phyloP scores from a whole-genome alignment of 1,140 invertebrate genomes.

The Wiebesia pumilae region DNA sequence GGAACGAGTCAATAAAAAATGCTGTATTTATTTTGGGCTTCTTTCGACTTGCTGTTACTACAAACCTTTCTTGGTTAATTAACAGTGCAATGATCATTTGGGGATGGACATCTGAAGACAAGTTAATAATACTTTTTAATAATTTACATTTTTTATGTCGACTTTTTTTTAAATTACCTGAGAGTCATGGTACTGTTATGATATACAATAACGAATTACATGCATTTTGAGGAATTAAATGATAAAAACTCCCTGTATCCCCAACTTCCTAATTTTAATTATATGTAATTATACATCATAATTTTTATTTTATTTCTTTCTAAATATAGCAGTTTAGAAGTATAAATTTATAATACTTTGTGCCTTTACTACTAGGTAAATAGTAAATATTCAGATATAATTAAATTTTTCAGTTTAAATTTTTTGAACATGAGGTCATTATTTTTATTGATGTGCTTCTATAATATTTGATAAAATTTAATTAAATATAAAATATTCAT shows the following conservation, averaged over 20 bases:
- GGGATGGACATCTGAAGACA: conserved; percentile 82
- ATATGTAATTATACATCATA: too few relatives aligned
- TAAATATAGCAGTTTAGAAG: too few relatives aligned
- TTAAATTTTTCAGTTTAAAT: too few relatives aligned
- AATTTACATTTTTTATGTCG: conserved; percentile 61
- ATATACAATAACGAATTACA: conserved; percentile 61
- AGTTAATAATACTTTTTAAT: conserved; percentile 76
- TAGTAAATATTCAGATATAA: too few relatives aligned
- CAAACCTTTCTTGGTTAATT: conserved; percentile 81
- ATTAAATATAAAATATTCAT: too few relatives aligned
- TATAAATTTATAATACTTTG: too few relatives aligned
- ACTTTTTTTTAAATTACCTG: conserved; percentile 65
- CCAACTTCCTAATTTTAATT: not conserved
- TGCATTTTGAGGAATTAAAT: not conserved
- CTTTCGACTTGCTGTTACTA: conserved; percentile 78
- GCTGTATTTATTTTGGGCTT: conserved; percentile 81
- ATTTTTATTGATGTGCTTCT: too few relatives aligned
- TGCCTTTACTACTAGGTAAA: too few relatives aligned
- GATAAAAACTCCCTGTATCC: not conserved
- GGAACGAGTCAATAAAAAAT: conserved; percentile 79
- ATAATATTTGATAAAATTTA: too few relatives aligned
- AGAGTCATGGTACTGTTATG: conserved; percentile 65
- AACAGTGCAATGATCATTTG: conserved; percentile 83
- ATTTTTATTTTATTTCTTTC: too few relatives aligned
- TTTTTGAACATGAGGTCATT: too few relatives aligned